phyloP scores from a whole-genome alignment of 1,140 invertebrate genomes.

The Eumeta japonica region DNA sequence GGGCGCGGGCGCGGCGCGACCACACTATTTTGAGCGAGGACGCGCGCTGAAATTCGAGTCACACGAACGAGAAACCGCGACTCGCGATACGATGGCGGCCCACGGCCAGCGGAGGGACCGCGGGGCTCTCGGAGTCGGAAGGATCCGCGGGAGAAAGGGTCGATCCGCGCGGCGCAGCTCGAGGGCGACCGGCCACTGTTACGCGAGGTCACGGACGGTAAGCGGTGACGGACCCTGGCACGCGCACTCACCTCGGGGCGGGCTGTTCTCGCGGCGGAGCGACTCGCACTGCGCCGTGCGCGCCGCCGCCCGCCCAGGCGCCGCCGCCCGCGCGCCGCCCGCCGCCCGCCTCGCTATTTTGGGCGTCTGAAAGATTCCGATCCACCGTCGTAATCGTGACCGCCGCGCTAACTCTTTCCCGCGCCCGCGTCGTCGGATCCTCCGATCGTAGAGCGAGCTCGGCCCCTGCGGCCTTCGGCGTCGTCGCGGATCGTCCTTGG shows the following conservation, averaged over 20 bases:
- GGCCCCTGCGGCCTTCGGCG: neutral
- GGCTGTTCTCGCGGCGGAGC: conserved; percentile 54
- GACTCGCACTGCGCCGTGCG: conserved; percentile 43
- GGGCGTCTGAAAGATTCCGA: conserved; percentile 54
- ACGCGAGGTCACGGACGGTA: no score
- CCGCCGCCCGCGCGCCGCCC: conserved; percentile 31
- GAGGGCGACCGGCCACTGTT: conserved; percentile 34
- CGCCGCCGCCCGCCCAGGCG: conserved; percentile 3
- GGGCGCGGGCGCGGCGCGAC: conserved; percentile 16
- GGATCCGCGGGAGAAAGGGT: neutral
- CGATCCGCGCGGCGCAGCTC: conserved; percentile 6
- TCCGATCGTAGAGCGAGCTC: neutral
- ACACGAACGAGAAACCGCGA: conserved; percentile 20
- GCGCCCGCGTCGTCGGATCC: conserved; percentile 11
- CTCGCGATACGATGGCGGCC: neutral
- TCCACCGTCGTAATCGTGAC: conserved; percentile 28
- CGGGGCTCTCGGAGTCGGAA: no score
- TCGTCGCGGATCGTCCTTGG: no score
- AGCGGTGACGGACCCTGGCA: no score
- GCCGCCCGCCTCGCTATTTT: conserved; percentile 52
- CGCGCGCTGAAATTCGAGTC: conserved; percentile 48
- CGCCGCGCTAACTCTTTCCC: conserved; percentile 11
- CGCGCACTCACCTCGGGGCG: conserved; percentile 44
- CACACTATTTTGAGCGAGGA: conserved; percentile 33
- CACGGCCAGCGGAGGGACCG: neutral